phyloP scores from a whole-genome alignment of 2,888 invertebrate genomes.

The Cacoxenus indagator region DNA sequence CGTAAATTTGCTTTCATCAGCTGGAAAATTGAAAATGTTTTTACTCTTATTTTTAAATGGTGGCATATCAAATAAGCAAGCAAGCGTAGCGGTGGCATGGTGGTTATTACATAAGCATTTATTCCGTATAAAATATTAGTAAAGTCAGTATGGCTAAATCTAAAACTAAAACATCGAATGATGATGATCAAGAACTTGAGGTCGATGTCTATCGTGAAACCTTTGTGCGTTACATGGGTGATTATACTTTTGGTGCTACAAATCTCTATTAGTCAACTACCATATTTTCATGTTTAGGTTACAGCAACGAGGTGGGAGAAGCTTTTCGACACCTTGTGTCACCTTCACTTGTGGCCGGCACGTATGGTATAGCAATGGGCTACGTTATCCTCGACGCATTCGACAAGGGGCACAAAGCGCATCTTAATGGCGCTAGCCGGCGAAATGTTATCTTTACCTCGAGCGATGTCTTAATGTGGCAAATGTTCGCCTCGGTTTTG shows the following conservation, averaged over 20 bases:
- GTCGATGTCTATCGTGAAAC: conserved; percentile 1
- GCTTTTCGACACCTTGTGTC: conserved; percentile 87
- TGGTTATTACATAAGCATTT: not conserved
- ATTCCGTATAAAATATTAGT: not conserved
- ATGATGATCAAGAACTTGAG: not conserved
- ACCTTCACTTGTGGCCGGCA: conserved; percentile 77
- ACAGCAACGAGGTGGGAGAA: conserved; percentile 97
- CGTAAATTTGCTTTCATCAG: too few relatives aligned
- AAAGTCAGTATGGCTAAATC: not conserved
- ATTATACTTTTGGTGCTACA: too few relatives aligned
- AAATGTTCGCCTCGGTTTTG: conserved; percentile 84
- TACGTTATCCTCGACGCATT: conserved; percentile 91
- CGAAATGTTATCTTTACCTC: conserved; percentile 72
- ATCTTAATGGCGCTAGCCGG: conserved; percentile 71
- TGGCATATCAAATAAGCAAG: not conserved
- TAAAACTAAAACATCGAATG: not conserved
- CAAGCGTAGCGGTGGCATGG: not conserved
- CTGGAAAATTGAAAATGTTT: too few relatives aligned
- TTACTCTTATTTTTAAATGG: not conserved
- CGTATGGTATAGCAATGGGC: conserved; percentile 85
- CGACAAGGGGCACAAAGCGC: conserved; percentile 80
- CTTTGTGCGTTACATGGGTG: not conserved
- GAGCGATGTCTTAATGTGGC: conserved; percentile 91
- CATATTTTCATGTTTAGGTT: conserved; percentile 80
- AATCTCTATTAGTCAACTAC: too few relatives aligned